Conservation (phyloP, 2,113 vertebrate species). For the Scartelaos histophorus region DNA sequence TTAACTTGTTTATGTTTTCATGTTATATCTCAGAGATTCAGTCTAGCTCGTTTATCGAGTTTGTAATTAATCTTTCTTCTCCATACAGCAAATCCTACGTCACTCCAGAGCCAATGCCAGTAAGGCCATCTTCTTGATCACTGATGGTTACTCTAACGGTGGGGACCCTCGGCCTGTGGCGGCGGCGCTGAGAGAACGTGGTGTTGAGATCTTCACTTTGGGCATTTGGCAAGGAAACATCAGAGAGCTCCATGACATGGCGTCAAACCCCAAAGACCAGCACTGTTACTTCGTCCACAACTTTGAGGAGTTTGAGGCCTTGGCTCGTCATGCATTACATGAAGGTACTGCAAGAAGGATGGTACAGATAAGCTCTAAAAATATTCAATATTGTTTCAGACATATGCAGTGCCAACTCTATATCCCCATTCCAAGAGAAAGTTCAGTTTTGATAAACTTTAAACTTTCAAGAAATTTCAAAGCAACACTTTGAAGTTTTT, state of each 20-base stretch:
- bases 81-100: slow-evolving; percentile 89
- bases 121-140: slow-evolving; percentile 96
- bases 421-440: neutral
- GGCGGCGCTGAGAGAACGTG: slow-evolving; percentile 84
- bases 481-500: slow-evolving; percentile 33
- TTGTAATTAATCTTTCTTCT: neutral
- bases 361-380: neutral
- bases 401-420: neutral
- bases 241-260: slow-evolving; percentile 95
- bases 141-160: slow-evolving; percentile 96
- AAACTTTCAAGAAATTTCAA: neutral
- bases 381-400: neutral
- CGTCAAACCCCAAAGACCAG: slow-evolving; percentile 92
- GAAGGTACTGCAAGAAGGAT: slow-evolving; percentile 91
- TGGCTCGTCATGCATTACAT: slow-evolving; percentile 92
- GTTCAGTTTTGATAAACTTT: slow-evolving; percentile 22
- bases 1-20: no score
- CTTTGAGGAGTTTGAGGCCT: slow-evolving; percentile 95
- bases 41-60: neutral
- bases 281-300: slow-evolving; percentile 96
- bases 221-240: slow-evolving; percentile 99
- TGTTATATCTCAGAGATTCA: neutral
- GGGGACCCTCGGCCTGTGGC: slow-evolving; percentile 94
- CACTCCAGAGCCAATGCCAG: slow-evolving; percentile 88
- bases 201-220: slow-evolving; percentile 96